Evolutionary conservation across 2,797 vertebrate species (phyloP).

Genomic region (Intellagama lesueurii): DNA sequence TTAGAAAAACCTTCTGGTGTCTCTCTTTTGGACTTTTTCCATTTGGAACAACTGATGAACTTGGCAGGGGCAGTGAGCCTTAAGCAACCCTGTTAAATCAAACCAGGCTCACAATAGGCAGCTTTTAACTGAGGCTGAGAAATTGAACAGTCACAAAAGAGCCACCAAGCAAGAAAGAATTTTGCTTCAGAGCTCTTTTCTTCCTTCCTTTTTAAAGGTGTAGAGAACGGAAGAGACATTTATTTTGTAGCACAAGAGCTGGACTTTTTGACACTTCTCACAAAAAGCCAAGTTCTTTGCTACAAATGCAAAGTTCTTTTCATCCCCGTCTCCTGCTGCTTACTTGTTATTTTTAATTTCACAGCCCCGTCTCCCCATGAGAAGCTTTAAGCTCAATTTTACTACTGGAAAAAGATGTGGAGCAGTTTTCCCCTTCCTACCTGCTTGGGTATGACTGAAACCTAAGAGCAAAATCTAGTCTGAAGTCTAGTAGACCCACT

Average conservation of each 20-base stretch:
- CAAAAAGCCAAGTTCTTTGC: constrained; percentile 29
- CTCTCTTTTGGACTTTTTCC: constrained; percentile 43
- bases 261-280: constrained; percentile 33
- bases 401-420: constrained; percentile 7
- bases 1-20: neutral
- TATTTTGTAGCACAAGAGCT: constrained; percentile 40
- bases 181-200: constrained; percentile 10
- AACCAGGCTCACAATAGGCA: constrained; percentile 41
- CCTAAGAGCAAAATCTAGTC: neutral
- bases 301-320: constrained; percentile 43
- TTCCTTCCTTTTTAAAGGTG: neutral
- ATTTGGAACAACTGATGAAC: constrained; percentile 51
- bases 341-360: constrained; percentile 42
- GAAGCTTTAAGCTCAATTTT: constrained; percentile 39
- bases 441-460: neutral
- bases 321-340: neutral
- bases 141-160: constrained; percentile 28
- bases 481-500: too few species aligned
- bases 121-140: constrained; percentile 41
- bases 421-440: neutral
- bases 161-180: constrained; percentile 11
- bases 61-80: constrained; percentile 39
- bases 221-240: constrained; percentile 11
- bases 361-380: constrained; percentile 25
- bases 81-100: constrained; percentile 58